These are phyloP conservation scores for Drosophila helvetica DNA, from an alignment of 2,888 invertebrate genomes.

Conservation along the genomic window DNA sequence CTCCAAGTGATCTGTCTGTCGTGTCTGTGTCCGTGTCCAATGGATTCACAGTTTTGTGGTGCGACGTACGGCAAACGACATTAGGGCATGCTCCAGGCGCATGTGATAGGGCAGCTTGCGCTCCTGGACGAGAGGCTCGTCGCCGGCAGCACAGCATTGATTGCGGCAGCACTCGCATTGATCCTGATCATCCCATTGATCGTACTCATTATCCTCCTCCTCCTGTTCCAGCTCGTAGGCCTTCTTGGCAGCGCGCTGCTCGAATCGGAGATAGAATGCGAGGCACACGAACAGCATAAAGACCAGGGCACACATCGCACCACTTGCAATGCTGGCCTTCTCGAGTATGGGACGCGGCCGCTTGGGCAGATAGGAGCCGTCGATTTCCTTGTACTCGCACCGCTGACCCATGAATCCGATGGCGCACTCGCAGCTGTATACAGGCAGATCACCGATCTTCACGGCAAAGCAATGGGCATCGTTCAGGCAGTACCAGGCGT, in stretches of 20 bases:
- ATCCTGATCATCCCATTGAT: slow-evolving; percentile 36
- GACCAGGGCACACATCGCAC: slow-evolving; percentile 88
- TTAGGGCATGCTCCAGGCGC: slow-evolving; percentile 72
- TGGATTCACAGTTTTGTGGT: slow-evolving; percentile 69
- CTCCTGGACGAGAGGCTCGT: slow-evolving; percentile 52
- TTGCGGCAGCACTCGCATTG: slow-evolving; percentile 66
- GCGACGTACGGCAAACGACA: slow-evolving; percentile 75
- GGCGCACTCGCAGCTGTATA: slow-evolving; percentile 98
- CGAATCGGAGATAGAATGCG: slow-evolving; percentile 86
- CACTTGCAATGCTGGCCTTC: slow-evolving; percentile 92
- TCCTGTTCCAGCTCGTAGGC: slow-evolving; percentile 62
- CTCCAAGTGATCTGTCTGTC: too few species aligned
- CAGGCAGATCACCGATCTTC: slow-evolving; percentile 95
- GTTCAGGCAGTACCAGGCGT: slow-evolving; percentile 97
- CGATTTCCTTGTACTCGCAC: slow-evolving; percentile 98
- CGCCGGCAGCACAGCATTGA: slow-evolving; percentile 57
- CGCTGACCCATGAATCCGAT: slow-evolving; percentile 97
- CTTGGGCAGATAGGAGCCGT: slow-evolving; percentile 93
- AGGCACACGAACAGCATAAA: slow-evolving; percentile 86
- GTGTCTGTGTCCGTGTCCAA: background rate
- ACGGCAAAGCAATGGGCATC: slow-evolving; percentile 97
- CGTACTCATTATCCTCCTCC: slow-evolving; percentile 32
- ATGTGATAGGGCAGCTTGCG: slow-evolving; percentile 65
- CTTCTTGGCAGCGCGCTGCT: slow-evolving; percentile 82
- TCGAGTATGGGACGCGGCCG: slow-evolving; percentile 91